These are phyloP conservation scores for Asobara japonica DNA, from an alignment of 1,140 invertebrate species.

Conservation along the genomic window DNA sequence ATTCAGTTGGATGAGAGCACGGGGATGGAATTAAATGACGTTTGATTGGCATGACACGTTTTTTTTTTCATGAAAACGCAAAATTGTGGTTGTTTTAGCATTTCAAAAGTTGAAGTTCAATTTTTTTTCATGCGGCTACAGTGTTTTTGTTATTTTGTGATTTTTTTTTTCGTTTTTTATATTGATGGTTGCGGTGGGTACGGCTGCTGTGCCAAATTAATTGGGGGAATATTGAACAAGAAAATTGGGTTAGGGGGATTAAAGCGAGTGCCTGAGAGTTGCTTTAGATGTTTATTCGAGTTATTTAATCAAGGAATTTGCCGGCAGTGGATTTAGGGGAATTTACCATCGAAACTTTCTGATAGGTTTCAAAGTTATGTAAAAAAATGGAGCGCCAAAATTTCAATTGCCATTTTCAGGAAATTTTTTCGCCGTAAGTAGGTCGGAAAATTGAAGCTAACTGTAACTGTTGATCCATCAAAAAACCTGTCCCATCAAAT, in stretches of 20 bases:
- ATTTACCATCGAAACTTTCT: too few species aligned
- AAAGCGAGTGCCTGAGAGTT: too few species aligned
- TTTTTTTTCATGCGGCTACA: not conserved
- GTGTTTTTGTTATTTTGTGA: not conserved
- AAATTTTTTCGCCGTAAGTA: not conserved
- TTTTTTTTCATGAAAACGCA: not conserved
- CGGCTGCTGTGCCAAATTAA: too few species aligned
- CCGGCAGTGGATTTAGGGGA: too few species aligned
- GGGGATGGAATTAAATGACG: not conserved
- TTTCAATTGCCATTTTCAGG: not conserved
- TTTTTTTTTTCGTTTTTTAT: too few species aligned
- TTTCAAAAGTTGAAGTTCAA: not conserved
- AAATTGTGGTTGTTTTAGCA: not conserved
- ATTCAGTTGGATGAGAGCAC: not conserved
- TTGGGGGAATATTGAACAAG: too few species aligned
- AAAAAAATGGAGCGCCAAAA: too few species aligned
- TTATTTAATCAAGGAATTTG: too few species aligned
- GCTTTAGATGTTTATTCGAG: too few species aligned
- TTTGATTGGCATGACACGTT: not conserved
- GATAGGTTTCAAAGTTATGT: too few species aligned
- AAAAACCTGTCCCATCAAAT: not conserved
- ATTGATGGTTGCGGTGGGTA: too few species aligned
- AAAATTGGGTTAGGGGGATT: too few species aligned
- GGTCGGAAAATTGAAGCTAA: not conserved
- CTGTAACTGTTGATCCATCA: not conserved